Base-by-base conservation (phyloP, 2,888 invertebrate genomes). In the Syritta pipiens region DNA sequence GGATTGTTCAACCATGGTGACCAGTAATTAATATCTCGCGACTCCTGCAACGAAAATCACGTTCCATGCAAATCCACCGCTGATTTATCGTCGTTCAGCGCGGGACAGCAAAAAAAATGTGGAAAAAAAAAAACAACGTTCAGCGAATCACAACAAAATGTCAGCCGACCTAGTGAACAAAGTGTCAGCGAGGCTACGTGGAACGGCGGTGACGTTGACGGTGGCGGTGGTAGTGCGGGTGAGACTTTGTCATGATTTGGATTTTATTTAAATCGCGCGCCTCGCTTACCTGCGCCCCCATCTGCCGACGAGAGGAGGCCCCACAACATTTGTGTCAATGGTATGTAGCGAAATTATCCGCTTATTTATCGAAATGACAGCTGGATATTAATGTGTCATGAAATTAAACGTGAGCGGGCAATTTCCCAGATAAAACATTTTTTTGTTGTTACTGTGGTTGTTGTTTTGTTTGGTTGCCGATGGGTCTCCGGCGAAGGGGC, bases 301-400 rank as follows among this genome's bases (percentile, higher is more conserved):
- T 9, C 68, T 12, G 24, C 53, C 42, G 3, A 19, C 44, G 10
- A 7, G 24, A 9, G 59, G 59, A 30, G 30, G 40, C 51, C 76
- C 42, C 53, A 44, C 62, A 60, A 60, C 72, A 79, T 79, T 67
- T 72, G 79, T 79, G 79, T 72, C 79, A 79, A 79, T 79, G 79
- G 79, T 67, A 63, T 79, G 74, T 74, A 74, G 79, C 55, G 67
- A 81, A 83, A 83, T 82, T 83, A 83, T 81, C 77, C 81, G 83
- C 83, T 82, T 83, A 83, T 83, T 83, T 83, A 83, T 83, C 82
- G 82, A 74, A 82, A 81, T 82, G 83, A 83, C 83, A 81, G 83
- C 82, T 81, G 81, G 81, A 83, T 83, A 83, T 83, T 83, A 83
- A 83, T 82, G 82, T 81, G 83, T 83, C 82, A 83, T 81, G 82